These are phyloP conservation scores for Microctenopoma lineatum DNA, from an alignment of 2,797 vertebrate genomes.

Conservation along the genomic window DNA sequence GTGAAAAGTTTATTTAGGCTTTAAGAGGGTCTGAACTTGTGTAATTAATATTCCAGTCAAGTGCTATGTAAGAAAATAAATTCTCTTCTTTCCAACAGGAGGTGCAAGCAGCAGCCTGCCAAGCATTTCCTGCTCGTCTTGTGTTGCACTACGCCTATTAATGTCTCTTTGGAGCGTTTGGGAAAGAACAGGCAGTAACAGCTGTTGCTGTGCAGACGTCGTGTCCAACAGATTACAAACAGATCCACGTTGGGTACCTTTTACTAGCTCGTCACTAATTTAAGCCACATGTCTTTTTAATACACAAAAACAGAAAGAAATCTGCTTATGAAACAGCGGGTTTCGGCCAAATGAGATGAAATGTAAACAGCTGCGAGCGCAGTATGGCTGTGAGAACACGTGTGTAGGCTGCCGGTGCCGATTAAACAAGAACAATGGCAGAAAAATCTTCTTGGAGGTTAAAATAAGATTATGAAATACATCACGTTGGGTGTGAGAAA, in stretches of 20 bases:
- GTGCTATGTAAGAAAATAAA: background rate
- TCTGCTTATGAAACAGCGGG: slow-evolving; percentile 4
- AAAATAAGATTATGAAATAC: background rate
- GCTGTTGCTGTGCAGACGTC: slow-evolving; percentile 25
- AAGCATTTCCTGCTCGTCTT: slow-evolving; percentile 19
- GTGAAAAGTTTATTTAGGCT: background rate
- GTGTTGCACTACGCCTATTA: slow-evolving; percentile 3
- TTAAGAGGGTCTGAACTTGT: background rate
- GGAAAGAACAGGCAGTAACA: slow-evolving; percentile 23
- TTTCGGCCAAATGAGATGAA: slow-evolving; percentile 33
- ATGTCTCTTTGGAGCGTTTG: slow-evolving; percentile 29
- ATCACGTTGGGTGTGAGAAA: background rate
- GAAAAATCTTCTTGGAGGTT: too few relatives aligned
- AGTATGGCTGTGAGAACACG: slow-evolving; percentile 7
- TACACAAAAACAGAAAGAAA: slow-evolving; percentile 2
- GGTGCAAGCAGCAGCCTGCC: slow-evolving; percentile 18
- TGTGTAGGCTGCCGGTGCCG: too few relatives aligned
- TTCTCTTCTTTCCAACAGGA: slow-evolving; percentile 7
- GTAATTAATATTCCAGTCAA: background rate
- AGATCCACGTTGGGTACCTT: slow-evolving; percentile 27
- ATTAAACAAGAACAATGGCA: too few relatives aligned
- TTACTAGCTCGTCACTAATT: slow-evolving; percentile 24
- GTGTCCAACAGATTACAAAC: slow-evolving; percentile 31
- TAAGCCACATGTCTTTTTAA: slow-evolving; percentile 36
- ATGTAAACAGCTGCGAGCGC: slow-evolving; percentile 31